These are phyloP conservation scores for Calycopis cecrops DNA, from an alignment of 1,140 invertebrate species.

Conservation along the genomic window DNA sequence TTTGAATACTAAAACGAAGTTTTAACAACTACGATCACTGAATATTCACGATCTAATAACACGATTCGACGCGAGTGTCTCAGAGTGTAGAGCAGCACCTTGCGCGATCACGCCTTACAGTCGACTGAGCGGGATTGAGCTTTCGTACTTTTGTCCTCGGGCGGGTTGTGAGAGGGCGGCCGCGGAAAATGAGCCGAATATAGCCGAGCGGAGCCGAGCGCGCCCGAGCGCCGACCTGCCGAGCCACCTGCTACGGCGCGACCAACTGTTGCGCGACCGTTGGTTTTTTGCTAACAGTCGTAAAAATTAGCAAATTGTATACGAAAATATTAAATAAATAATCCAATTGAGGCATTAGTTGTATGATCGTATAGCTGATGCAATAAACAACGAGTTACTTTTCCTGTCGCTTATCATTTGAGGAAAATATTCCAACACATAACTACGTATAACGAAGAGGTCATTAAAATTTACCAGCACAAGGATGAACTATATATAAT, in stretches of 20 bases:
- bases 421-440: conserved; percentile 44
- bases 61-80: neutral
- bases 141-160: conserved; percentile 53
- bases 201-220: conserved; percentile 30
- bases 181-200: conserved; percentile 50
- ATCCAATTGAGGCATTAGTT: conserved; percentile 1
- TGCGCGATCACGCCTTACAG: conserved; percentile 24
- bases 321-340: conserved; percentile 14
- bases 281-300: conserved; percentile 62
- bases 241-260: conserved; percentile 58
- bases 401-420: conserved; percentile 49
- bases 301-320: conserved; percentile 54
- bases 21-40: neutral
- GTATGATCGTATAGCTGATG: too few species aligned
- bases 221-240: conserved; percentile 52
- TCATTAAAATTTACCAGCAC: too few species aligned
- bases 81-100: conserved; percentile 11
- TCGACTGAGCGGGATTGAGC: conserved; percentile 60
- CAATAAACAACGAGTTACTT: conserved; percentile 18
- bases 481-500: too few species aligned
- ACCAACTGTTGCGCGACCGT: conserved; percentile 72
- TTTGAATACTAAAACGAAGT: neutral
- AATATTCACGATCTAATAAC: neutral
- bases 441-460: too few species aligned
- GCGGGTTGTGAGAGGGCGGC: conserved; percentile 67